These are phyloP conservation scores for Scolanthus callimorphus DNA, from an alignment of 92 coral and sea anemone species.

Conservation along the genomic window DNA sequence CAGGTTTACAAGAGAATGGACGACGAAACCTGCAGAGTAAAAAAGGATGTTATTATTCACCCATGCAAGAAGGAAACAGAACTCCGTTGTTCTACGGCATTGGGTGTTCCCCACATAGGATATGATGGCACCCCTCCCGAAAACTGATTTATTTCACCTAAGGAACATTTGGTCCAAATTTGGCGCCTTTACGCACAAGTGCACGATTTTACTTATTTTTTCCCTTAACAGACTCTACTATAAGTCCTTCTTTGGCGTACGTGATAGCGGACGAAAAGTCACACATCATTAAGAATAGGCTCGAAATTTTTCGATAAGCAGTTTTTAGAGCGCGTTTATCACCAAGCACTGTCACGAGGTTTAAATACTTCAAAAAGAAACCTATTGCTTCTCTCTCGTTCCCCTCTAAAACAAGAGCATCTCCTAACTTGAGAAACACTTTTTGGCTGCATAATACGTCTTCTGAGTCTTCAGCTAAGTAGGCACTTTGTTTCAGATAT, in stretches of 20 bases:
- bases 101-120: too few relatives aligned
- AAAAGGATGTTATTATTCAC: too few relatives aligned
- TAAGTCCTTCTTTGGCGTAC: background rate
- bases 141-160: too few relatives aligned
- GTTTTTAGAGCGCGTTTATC: background rate
- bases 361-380: background rate
- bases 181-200: too few relatives aligned
- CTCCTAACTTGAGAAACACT: background rate
- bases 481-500: background rate
- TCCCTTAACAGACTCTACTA: too few relatives aligned
- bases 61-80: too few relatives aligned
- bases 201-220: too few relatives aligned
- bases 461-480: background rate
- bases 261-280: background rate
- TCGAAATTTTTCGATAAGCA: background rate
- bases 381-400: background rate
- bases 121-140: too few relatives aligned
- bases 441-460: background rate
- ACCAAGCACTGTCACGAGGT: background rate
- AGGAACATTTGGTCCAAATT: too few relatives aligned
- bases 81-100: too few relatives aligned
- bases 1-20: conserved; percentile 85
- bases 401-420: background rate
- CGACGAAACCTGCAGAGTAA: conserved; percentile 65
- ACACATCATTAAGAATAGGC: background rate